Conservation (phyloP, 2,888 invertebrate genomes). For the Trichacis sp. region DNA sequence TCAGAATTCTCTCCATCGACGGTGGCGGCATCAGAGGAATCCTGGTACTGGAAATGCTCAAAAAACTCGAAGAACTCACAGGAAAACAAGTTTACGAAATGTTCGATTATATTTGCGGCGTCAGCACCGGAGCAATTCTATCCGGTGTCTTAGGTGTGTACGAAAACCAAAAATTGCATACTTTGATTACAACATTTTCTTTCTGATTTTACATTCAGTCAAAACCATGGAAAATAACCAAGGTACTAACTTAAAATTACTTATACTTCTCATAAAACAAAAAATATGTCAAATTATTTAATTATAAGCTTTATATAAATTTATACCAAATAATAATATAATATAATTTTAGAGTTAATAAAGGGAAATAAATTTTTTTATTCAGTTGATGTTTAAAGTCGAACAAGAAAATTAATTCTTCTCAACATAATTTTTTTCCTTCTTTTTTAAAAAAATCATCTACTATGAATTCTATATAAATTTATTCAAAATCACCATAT, state of each 20-base stretch:
- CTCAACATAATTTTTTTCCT: no score
- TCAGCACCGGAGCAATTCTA: conserved; percentile 87
- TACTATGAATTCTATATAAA: no score
- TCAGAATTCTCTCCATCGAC: conserved; percentile 86
- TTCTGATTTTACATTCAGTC: conserved; percentile 45
- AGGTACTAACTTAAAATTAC: conserved; percentile 36
- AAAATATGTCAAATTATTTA: no score
- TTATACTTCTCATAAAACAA: no score
- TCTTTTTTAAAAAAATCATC: no score
- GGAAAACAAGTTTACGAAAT: conserved; percentile 79
- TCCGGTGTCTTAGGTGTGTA: conserved; percentile 80
- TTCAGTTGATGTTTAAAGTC: no score
- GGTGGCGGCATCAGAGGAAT: conserved; percentile 93
- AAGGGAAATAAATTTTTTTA: no score
- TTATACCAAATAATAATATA: no score
- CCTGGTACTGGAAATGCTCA: conserved; percentile 84
- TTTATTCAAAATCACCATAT: no score
- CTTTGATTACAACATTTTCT: conserved; percentile 28
- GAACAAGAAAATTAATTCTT: no score
- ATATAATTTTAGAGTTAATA: no score
- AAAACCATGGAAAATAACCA: conserved; percentile 43
- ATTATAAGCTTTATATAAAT: no score
- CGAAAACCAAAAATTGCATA: conserved; percentile 16
- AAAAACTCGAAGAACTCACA: conserved; percentile 80
- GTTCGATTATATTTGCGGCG: conserved; percentile 90